Evolutionary conservation across 2,888 invertebrate species (phyloP).

Genomic region (Acleris cristana): DNA sequence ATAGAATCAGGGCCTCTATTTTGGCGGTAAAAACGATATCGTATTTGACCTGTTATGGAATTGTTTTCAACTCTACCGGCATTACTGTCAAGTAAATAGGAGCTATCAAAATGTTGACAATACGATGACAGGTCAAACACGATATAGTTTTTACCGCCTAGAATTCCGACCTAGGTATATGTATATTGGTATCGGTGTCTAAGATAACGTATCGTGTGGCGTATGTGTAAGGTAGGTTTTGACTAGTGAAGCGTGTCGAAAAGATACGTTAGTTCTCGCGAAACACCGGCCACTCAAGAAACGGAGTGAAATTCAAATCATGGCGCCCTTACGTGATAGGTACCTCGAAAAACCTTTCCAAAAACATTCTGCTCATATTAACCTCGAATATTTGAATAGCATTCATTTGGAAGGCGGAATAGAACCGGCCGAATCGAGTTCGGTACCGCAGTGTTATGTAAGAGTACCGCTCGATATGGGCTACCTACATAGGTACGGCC

Average conservation of each 20-base stretch:
- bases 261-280: not conserved
- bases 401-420: constrained; percentile 53
- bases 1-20: no score
- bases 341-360: not conserved
- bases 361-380: constrained; percentile 7
- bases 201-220: no score
- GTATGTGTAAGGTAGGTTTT: not conserved
- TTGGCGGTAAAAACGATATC: no score
- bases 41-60: no score
- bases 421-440: constrained; percentile 55
- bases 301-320: not conserved
- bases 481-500: constrained; percentile 54
- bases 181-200: no score
- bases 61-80: no score
- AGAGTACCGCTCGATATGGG: constrained; percentile 70
- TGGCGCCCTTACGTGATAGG: constrained; percentile 16
- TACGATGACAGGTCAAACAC: no score
- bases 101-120: no score
- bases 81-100: no score
- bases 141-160: no score
- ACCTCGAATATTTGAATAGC: constrained; percentile 45
- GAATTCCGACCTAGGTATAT: no score
- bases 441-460: constrained; percentile 78
- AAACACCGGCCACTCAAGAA: not conserved
- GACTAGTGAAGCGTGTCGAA: not conserved